Conservation (phyloP, 2,113 vertebrate genomes). For the Piaya cayana region DNA sequence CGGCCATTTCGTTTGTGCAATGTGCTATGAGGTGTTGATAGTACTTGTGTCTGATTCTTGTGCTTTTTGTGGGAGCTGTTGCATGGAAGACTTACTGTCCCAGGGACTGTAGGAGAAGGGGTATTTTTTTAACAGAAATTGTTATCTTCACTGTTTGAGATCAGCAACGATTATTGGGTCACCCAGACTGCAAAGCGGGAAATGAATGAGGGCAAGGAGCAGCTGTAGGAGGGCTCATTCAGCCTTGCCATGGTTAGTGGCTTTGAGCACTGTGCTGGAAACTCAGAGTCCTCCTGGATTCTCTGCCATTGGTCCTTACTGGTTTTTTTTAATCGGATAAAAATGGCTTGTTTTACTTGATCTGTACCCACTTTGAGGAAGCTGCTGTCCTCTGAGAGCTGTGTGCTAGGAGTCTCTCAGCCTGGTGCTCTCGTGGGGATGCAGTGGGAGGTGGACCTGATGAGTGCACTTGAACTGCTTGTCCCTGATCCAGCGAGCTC, state of each 20-base stretch:
- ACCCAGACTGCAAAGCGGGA: neutral
- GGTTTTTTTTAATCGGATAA: too few species aligned
- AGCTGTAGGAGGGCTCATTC: neutral
- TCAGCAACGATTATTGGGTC: neutral
- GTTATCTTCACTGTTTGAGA: neutral
- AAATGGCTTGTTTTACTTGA: neutral
- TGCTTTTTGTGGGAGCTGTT: neutral
- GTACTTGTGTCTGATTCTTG: neutral
- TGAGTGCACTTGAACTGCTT: neutral
- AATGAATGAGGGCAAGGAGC: neutral
- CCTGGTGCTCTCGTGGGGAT: accelerated
- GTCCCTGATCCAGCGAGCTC: neutral
- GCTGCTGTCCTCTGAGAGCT: neutral
- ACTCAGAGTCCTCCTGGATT: neutral
- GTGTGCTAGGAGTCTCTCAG: neutral
- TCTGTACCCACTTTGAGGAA: neutral
- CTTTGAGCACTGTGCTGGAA: neutral
- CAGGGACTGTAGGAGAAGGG: neutral
- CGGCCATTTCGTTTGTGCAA: neutral
- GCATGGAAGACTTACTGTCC: neutral
- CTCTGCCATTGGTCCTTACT: neutral
- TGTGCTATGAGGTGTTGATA: neutral
- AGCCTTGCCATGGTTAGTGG: neutral
- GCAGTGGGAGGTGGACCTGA: neutral
- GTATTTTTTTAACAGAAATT: neutral